phyloP scores from a whole-genome alignment of 2,113 vertebrate genomes.

The Sorex fumeus region DNA sequence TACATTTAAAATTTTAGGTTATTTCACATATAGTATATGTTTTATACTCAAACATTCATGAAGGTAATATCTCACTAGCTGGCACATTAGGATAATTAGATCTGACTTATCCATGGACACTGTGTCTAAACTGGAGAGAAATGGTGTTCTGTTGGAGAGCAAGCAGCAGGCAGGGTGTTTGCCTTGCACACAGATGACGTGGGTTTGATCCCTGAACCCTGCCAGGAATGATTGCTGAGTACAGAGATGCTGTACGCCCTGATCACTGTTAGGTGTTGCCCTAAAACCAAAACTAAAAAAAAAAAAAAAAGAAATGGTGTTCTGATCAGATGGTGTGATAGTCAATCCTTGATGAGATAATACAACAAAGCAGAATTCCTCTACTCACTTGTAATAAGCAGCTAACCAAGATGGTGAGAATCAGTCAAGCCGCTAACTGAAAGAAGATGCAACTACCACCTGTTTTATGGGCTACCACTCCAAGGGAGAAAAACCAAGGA shows the following conservation, averaged over 20 bases:
- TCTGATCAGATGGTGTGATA: neutral
- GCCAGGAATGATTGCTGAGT: too few species aligned
- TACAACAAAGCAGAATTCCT: neutral
- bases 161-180: too few species aligned
- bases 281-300: too few species aligned
- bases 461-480: neutral
- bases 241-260: too few species aligned
- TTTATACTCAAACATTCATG: neutral
- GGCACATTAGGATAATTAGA: constrained; percentile 37
- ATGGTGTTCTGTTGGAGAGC: too few species aligned
- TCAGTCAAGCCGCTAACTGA: constrained; percentile 18
- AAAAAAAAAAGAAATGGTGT: neutral
- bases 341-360: neutral
- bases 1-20: constrained; percentile 51
- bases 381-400: constrained; percentile 23
- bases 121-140: neutral
- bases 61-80: constrained; percentile 26
- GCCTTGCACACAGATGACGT: too few species aligned
- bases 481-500: neutral
- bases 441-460: neutral
- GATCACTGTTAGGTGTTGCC: too few species aligned
- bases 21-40: constrained; percentile 49
- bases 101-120: neutral
- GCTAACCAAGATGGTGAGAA: neutral
- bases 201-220: too few species aligned